These are phyloP conservation scores for Berghia stephanieae DNA, from an alignment of 1,140 invertebrate genomes.

Conservation along the genomic window DNA sequence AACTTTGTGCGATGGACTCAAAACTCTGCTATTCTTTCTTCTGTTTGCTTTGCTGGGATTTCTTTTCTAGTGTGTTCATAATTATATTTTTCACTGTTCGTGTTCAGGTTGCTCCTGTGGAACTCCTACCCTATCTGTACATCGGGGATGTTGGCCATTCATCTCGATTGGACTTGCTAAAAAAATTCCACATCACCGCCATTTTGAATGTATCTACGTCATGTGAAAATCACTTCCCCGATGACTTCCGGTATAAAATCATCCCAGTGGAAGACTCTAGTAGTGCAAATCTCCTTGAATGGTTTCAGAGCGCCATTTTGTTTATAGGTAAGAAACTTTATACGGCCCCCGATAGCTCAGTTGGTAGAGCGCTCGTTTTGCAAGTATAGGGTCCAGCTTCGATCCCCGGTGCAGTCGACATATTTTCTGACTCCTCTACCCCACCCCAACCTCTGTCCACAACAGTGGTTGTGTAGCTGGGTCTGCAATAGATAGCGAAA, in stretches of 20 bases:
- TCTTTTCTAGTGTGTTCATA: too few species aligned
- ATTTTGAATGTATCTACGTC: constrained; percentile 66
- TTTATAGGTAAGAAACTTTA: constrained; percentile 67
- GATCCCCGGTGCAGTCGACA: too few species aligned
- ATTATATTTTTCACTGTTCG: too few species aligned
- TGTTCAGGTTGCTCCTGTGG: constrained; percentile 60
- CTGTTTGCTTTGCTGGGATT: too few species aligned
- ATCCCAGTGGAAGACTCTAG: constrained; percentile 66
- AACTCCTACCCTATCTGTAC: constrained; percentile 66
- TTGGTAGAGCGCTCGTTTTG: too few species aligned
- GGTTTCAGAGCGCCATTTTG: constrained; percentile 65
- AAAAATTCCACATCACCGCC: constrained; percentile 64
- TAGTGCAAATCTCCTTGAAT: constrained; percentile 59
- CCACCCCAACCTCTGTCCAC: too few species aligned
- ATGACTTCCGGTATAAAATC: constrained; percentile 63
- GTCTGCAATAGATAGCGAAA: too few species aligned
- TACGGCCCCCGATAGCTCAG: background rate
- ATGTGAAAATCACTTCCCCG: constrained; percentile 65
- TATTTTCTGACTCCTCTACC: too few species aligned
- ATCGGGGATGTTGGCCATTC: constrained; percentile 66
- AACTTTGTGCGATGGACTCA: too few species aligned
- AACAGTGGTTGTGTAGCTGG: too few species aligned
- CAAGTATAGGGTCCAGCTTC: too few species aligned
- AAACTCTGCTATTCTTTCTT: too few species aligned
- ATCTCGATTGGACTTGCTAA: constrained; percentile 54